Evolutionary conservation across 2,113 vertebrate genomes (phyloP), one percentile per base, ranked within the genome.

Genomic region (Prietella phreatophila): DNA sequence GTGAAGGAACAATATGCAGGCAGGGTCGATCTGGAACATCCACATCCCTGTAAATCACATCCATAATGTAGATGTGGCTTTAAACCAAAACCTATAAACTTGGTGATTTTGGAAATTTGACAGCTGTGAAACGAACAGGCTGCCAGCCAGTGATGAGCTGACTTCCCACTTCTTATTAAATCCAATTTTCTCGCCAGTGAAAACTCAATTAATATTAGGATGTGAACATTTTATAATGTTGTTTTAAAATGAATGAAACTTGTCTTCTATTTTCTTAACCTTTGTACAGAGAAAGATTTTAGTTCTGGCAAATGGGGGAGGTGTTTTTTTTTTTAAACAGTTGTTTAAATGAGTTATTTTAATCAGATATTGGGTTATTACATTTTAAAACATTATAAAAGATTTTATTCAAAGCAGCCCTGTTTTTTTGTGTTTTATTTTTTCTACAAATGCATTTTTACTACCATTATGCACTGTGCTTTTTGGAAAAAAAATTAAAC

Each of bases 401-500:
- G 85, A 88, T 85, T 88, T 84, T 36, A 84, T 92, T 91, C 85
- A 92, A 89, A 88, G 36, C 39, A 84, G 91, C 91, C 56, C 20
- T 25, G 56, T 88, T 88, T 63, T 63, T 89, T 67, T 87, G 79
- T 71, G 89, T 93, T 93, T 81, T 91, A 88, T 92, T 86, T 36
- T 89, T 91, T 89, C 89, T 91, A 91, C 47, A 92, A 88, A 91
- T 88, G 76, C 94, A 93, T 92, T 95, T 20, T 95, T 94, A 94
- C 93, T 95, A 95, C 95, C 91, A 92, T 93, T 93, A 94, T 93
- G 94, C 93, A 93, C 96, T 95, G 94, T 96, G 95, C 95, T 95
- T 96, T 89, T 90, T n/a, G n/a, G n/a, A 5, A 42, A 42, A 47
- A 47, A 47, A 47, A 96, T 71, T 69, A 22, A 96, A 96, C 96